phyloP scores from a whole-genome alignment of 2,113 vertebrate species.

The Centropristis striata region DNA sequence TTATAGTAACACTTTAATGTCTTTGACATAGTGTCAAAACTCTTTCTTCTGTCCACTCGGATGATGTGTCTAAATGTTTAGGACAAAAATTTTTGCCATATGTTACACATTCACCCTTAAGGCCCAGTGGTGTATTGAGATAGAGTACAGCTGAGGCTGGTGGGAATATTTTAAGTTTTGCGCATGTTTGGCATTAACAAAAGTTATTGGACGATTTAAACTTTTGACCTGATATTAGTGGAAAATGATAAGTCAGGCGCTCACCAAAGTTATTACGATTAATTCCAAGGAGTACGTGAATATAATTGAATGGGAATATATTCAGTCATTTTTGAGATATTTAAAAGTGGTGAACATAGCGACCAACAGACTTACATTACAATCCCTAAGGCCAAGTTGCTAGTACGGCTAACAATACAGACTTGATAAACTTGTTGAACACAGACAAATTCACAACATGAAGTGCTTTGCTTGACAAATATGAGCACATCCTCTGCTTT shows the following conservation, averaged over 20 bases:
- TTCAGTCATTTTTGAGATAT: neutral
- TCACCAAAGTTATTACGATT: neutral
- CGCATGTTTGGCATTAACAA: too few species aligned
- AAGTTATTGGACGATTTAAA: too few species aligned
- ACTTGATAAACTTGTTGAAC: neutral
- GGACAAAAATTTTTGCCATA: too few species aligned
- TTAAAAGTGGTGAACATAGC: neutral
- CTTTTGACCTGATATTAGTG: too few species aligned
- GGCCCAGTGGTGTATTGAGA: neutral
- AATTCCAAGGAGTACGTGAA: neutral
- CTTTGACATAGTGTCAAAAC: too few species aligned
- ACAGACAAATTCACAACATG: neutral
- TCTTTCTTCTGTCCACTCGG: too few species aligned
- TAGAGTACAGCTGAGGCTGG: neutral
- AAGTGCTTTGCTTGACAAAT: neutral
- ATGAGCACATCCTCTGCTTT: conserved; percentile 8
- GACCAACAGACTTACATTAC: neutral
- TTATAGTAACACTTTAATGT: too few species aligned
- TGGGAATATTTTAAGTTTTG: neutral
- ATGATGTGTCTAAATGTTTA: too few species aligned
- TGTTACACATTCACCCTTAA: neutral
- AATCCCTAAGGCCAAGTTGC: neutral
- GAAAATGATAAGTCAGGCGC: too few species aligned
- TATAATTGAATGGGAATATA: neutral
- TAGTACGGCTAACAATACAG: neutral